Evolutionary conservation across 2,797 vertebrate genomes (phyloP), one percentile per base, ranked within the genome.

Genomic region (Clangula hyemalis): DNA sequence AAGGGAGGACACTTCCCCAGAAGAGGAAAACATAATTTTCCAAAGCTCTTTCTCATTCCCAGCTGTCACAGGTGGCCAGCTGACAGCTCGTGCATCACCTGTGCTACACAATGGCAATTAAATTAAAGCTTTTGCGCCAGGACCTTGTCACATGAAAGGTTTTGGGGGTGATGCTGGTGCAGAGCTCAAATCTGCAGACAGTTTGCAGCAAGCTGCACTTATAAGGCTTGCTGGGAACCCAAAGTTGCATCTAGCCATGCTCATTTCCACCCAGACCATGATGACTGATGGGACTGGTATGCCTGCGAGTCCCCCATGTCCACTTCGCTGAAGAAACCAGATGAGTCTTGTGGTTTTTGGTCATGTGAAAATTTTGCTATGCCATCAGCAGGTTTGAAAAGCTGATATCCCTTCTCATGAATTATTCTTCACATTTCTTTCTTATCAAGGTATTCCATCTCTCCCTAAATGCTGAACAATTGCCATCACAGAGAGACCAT

Each of bases 271-370:
- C 65, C 28, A 62, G 71, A 43, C 39, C 56, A 27, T 25, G 28
- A 19, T 13, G 36, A 79, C 51, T 58, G 13, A 21, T 1, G 7
- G 15, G 30, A 62, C 61, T 66, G 20, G 10, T 64, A 60, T 83
- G 65, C 60, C 47, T 6, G 6, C 0, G 11, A 34, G 21, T n/a
- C 22, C 69, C 41, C 30, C 0, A 0, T 51, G 57, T 39, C 43
- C 43, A 14, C 21, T 8, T 0, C 47, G 49, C 61, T 74, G 61
- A 30, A 68, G n/a, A 80, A 87, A 71, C 1, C 2, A 2, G 34
- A 0, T 6, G 19, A 51, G 16, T 32, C 27, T 60, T 11, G 9
- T 27, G 25, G 1, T 0, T 64, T 93, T 71, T 34, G 10, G 18
- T 53, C 43, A 7, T 4, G 25, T 21, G 10, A 88, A 88, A 27